Conservation (phyloP, 2,797 vertebrate genomes). For the Luscinia megarhynchos region DNA sequence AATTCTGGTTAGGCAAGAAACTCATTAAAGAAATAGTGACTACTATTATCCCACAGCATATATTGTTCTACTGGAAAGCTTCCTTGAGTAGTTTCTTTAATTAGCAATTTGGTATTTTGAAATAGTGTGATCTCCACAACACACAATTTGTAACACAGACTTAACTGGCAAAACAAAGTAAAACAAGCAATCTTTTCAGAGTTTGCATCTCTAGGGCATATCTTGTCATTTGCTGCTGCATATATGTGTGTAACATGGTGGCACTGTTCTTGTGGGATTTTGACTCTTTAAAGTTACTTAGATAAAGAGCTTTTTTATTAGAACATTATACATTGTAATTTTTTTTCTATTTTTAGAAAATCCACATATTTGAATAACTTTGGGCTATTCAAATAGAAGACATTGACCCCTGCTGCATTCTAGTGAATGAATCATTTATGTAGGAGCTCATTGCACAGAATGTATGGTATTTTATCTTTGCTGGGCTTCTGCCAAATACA, state of each 20-base stretch:
- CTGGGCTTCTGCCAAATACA: conserved; percentile 59
- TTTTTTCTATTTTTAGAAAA: not conserved
- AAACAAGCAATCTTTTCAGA: conserved; percentile 56
- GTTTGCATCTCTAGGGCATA: conserved; percentile 53
- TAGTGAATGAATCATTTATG: conserved; percentile 59
- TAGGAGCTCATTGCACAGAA: conserved; percentile 60
- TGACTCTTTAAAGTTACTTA: conserved; percentile 41
- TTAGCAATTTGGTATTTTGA: conserved; percentile 69
- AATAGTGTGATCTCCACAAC: conserved; percentile 53
- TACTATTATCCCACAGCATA: conserved; percentile 69
- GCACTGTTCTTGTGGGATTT: conserved; percentile 52
- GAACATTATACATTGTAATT: not conserved
- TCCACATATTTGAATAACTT: conserved; percentile 49
- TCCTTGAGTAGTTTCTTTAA: conserved; percentile 63
- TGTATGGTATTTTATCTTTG: conserved; percentile 69
- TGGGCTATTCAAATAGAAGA: conserved; percentile 25
- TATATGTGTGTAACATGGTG: not conserved
- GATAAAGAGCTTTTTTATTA: conserved; percentile 27
- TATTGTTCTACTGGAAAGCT: conserved; percentile 65
- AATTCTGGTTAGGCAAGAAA: conserved; percentile 52
- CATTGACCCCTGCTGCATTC: conserved; percentile 55
- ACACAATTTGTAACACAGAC: conserved; percentile 46
- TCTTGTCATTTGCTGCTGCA: conserved; percentile 56
- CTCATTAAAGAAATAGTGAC: conserved; percentile 70
- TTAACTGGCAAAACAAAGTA: conserved; percentile 47